Evolutionary conservation across 2,113 vertebrate genomes (phyloP).

Genomic region (Suricata suricatta): DNA sequence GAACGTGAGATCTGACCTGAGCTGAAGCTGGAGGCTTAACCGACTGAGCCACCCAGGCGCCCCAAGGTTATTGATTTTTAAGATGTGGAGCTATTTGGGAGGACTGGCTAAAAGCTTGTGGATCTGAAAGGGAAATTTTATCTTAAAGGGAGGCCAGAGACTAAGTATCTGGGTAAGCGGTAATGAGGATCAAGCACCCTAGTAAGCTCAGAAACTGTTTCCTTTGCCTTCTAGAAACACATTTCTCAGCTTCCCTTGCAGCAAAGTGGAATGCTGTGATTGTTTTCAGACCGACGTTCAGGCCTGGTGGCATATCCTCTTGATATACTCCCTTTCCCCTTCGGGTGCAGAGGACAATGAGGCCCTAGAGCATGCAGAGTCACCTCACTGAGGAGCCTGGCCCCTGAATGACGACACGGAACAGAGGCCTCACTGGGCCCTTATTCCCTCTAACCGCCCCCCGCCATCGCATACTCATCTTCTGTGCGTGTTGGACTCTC

Average conservation of each 20-base stretch:
- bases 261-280: neutral
- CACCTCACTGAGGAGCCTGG: neutral
- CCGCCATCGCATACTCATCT: neutral
- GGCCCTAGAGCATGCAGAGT: neutral
- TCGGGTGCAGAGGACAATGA: neutral
- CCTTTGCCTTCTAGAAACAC: neutral
- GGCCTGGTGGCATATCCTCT: neutral
- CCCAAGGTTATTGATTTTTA: neutral
- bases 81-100: neutral
- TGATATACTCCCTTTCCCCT: neutral
- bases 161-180: neutral
- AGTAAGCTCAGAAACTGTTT: neutral
- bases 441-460: neutral
- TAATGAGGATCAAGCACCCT: neutral
- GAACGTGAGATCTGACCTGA: too few relatives aligned
- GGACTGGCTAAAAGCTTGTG: neutral
- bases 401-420: neutral
- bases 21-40: too few relatives aligned
- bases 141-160: neutral
- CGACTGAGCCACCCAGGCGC: too few relatives aligned
- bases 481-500: neutral
- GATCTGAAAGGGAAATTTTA: constrained; percentile 1
- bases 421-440: neutral
- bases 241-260: neutral
- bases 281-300: neutral